Percentiles rank a stretch among this genome's conserved stretches.
Evolutionary conservation across 1,140 invertebrate species (phyloP).

Genomic region (Drosophila murphyi): DNA sequence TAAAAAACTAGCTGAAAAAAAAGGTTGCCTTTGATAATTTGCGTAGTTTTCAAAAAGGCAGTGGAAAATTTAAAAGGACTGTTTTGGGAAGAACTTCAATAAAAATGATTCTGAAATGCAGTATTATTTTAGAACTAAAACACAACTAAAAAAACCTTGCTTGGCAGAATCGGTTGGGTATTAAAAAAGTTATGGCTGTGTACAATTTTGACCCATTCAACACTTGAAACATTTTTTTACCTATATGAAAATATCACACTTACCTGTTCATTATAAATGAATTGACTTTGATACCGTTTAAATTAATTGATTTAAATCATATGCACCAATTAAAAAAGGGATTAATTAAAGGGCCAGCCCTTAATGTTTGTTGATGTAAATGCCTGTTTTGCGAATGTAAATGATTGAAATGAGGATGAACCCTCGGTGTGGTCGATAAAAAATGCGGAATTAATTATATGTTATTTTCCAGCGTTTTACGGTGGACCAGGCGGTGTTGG

Average conservation of each 20-base stretch:
- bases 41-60: too few species aligned
- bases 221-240: too few species aligned
- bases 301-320: not conserved
- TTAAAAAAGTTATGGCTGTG: not conserved
- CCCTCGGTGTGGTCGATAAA: slow-evolving; percentile 38
- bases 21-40: not conserved
- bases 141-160: not conserved
- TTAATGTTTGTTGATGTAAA: slow-evolving; percentile 8
- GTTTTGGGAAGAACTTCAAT: too few species aligned
- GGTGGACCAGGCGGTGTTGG: slow-evolving; percentile 46
- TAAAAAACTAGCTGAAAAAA: not conserved
- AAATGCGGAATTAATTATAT: slow-evolving; percentile 78
- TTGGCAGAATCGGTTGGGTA: not conserved
- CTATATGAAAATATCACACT: too few species aligned
- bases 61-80: too few species aligned
- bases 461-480: slow-evolving; percentile 61
- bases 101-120: too few species aligned
- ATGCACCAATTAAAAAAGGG: slow-evolving; percentile 7
- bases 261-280: too few species aligned
- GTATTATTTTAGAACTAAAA: not conserved
- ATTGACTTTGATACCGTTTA: too few species aligned
- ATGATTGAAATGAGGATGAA: slow-evolving; percentile 40
- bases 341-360: not conserved
- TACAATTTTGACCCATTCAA: not conserved
- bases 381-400: slow-evolving; percentile 30